phyloP scores from a whole-genome alignment of 2,113 vertebrate species.

The Bagarius yarrelli region DNA sequence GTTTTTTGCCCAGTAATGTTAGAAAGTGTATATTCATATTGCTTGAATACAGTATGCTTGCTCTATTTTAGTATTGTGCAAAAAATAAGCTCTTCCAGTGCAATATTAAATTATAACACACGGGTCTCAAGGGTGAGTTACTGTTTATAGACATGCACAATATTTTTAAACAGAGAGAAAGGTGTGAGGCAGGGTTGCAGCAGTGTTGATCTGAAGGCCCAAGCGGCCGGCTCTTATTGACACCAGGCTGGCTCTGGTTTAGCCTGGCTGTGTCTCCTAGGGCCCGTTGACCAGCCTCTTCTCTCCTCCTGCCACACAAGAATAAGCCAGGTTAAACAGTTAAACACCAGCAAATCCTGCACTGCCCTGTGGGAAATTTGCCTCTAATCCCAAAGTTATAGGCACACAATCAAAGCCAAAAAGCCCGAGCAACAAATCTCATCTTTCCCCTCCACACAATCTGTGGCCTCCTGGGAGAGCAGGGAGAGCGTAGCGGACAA shows the following conservation, averaged over 20 bases:
- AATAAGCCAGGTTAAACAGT: conserved; percentile 99
- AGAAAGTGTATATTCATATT: not conserved
- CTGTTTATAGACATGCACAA: conserved; percentile 36
- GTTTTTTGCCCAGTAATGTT: not conserved
- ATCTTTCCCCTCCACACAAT: conserved; percentile 85
- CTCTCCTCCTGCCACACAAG: conserved; percentile 76
- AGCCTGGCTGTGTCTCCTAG: conserved; percentile 81
- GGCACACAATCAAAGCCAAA: conserved; percentile 99
- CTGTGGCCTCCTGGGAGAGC: conserved; percentile 89
- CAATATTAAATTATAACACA: conserved; percentile 19
- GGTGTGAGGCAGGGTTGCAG: conserved; percentile 26
- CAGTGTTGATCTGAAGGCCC: conserved; percentile 58
- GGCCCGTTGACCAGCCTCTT: conserved; percentile 89
- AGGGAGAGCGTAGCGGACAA: conserved; percentile 88
- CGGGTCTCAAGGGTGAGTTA: conserved; percentile 19
- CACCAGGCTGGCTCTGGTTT: conserved; percentile 79
- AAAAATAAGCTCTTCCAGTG: conserved; percentile 10
- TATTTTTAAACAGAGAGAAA: conserved; percentile 16
- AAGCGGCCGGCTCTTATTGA: conserved; percentile 65
- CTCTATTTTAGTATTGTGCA: not conserved
- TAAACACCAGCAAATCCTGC: conserved; percentile 99
- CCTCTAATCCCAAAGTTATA: conserved; percentile 99
- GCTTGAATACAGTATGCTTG: not conserved
- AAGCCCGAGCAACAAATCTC: conserved; percentile 99
- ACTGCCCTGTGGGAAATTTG: conserved; percentile 99